phyloP scores from a whole-genome alignment of 2,797 vertebrate species.

The Graptemys geographica region DNA sequence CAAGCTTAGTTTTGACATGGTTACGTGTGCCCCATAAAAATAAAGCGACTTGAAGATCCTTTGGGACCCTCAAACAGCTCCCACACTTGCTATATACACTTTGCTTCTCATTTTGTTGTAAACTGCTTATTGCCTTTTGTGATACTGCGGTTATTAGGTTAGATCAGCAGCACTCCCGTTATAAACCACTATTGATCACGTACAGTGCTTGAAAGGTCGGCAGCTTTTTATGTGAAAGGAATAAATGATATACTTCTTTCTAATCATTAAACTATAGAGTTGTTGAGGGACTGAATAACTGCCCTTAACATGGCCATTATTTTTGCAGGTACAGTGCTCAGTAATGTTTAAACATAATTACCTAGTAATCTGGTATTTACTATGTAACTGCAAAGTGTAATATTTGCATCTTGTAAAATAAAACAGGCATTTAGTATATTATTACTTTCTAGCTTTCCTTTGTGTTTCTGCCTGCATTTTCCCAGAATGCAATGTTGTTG shows the following conservation, averaged over 20 bases:
- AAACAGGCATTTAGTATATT: slow-evolving; percentile 41
- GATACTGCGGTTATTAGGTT: slow-evolving; percentile 22
- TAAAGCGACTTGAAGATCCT: slow-evolving; percentile 39
- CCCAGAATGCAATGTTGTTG: not conserved
- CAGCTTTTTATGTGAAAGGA: slow-evolving; percentile 58
- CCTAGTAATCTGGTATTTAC: slow-evolving; percentile 71
- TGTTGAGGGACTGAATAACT: slow-evolving; percentile 69
- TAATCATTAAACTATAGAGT: slow-evolving; percentile 65
- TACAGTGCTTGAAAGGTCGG: slow-evolving; percentile 27
- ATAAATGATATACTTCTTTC: slow-evolving; percentile 67
- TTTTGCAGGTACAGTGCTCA: slow-evolving; percentile 54
- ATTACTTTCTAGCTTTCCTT: slow-evolving; percentile 34
- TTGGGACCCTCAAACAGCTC: slow-evolving; percentile 10
- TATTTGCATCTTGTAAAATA: slow-evolving; percentile 71
- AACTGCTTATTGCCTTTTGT: slow-evolving; percentile 45
- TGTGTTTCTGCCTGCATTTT: not conserved
- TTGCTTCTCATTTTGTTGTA: slow-evolving; percentile 7
- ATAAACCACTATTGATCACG: slow-evolving; percentile 60
- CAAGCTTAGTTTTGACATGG: slow-evolving; percentile 29
- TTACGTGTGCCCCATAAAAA: slow-evolving; percentile 35
- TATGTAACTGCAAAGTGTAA: slow-evolving; percentile 35
- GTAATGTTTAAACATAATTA: slow-evolving; percentile 53
- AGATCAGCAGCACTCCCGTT: slow-evolving; percentile 23
- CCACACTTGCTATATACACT: not conserved
- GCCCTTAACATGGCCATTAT: slow-evolving; percentile 67